Evolutionary conservation across 2,113 vertebrate genomes (phyloP), one percentile per base, ranked within the genome.

Genomic region (Pungitius pungitius): DNA sequence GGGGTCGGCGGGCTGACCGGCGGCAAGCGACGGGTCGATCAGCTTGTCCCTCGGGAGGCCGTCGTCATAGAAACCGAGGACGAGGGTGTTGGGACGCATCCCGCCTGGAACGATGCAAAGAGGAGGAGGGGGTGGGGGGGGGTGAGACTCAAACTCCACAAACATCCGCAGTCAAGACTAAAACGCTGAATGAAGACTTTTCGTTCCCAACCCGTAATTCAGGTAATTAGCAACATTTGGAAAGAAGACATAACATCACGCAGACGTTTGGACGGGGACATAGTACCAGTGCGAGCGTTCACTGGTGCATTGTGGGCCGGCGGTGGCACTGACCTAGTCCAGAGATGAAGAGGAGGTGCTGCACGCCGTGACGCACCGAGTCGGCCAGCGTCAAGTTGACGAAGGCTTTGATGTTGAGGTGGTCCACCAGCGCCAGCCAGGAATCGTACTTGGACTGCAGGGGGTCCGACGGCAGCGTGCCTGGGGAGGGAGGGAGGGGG

Each of bases 271-370:
- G 33, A 35, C 33, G 33, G 5, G 1, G 33, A 35, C 33, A 35
- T 35, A 35, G 7, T 37, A 47, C 27, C 10, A n/a, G 4, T 11
- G 17, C 2, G 26, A 13, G 6, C 35, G 37, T 15, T 13, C 40
- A 37, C 3, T 24, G 33, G 3, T 14, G 20, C 37, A 59, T 64
- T 30, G 61, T 39, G 2, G 17, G 51, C 10, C 11, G n/a, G 22
- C 6, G 49, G 63, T 4, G 27, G 24, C 15, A 92, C 95, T 92
- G 85, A 97, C 96, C 96, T 1, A 97, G 92, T 71, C 96, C 96
- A 8, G 96, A 96, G 83, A 96, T 96, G 91, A 96, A 97, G 85
- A 97, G 95, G 59, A 97, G 93, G 84, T 97, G 96, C 35, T 96
- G 96, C 30, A 95, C 92, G 0, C 96, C 96, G 0, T 95, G 94